These are phyloP conservation scores for Turritopsis dohrnii DNA, from an alignment of 30 jellyfish, hydroid and myxozoan genomes.

Conservation along the genomic window DNA sequence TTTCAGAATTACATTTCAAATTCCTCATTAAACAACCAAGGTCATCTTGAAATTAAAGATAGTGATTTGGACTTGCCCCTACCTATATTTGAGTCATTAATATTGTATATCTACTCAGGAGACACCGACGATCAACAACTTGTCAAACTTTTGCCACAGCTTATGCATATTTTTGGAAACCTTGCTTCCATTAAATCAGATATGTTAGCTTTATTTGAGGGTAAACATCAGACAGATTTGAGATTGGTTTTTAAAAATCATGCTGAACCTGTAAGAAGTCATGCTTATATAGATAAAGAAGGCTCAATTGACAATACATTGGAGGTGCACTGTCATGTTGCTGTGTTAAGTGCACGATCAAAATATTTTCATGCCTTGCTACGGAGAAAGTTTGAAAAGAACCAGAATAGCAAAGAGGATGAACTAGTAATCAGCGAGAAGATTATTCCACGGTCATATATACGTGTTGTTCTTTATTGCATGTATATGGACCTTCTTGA, in stretches of 20 bases:
- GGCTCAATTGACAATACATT: slow-evolving; percentile 7
- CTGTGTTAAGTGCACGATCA: slow-evolving; percentile 2
- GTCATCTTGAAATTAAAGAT: neutral
- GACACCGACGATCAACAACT: neutral
- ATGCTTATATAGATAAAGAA: neutral
- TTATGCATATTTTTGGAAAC: neutral
- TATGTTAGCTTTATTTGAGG: slow-evolving; percentile 2
- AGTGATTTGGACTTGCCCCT: neutral
- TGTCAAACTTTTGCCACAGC: neutral
- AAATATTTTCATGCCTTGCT: neutral
- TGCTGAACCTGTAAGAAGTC: neutral
- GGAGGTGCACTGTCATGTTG: neutral
- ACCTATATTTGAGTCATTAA: neutral
- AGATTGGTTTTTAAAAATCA: slow-evolving; percentile 3
- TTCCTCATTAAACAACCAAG: neutral
- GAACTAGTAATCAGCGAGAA: slow-evolving; percentile 40
- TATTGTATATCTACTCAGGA: neutral
- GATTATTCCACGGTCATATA: slow-evolving; percentile 66
- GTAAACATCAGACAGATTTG: neutral
- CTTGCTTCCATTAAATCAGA: neutral
- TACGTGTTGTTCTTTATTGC: slow-evolving; percentile 66
- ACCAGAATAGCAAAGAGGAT: neutral
- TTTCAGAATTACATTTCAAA: slow-evolving; percentile 43
- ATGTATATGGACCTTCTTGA: slow-evolving; percentile 60
- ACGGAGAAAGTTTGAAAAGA: neutral